Evolutionary conservation across 2,797 vertebrate genomes (phyloP).

Genomic region (Poecilia gillii): DNA sequence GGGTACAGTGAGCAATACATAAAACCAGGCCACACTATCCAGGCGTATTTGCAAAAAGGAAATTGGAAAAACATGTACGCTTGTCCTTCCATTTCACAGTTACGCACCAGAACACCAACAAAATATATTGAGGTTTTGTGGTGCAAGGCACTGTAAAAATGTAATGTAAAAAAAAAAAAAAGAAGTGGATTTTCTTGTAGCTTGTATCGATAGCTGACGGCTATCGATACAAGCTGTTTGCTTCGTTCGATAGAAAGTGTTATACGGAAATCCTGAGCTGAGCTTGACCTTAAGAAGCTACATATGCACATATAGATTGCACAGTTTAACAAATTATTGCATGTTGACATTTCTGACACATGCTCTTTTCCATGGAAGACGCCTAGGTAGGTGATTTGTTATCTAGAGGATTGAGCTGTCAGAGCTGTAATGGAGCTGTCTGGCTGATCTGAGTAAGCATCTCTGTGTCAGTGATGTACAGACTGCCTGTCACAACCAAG

Average conservation of each 20-base stretch:
- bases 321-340: slow-evolving; percentile 28
- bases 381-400: slow-evolving; percentile 42
- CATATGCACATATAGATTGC: background rate
- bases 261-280: background rate
- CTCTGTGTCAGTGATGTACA: slow-evolving; percentile 28
- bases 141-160: background rate
- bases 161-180: background rate
- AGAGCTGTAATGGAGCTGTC: slow-evolving; percentile 44
- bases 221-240: background rate
- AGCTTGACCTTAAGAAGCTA: background rate
- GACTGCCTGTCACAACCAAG: slow-evolving; percentile 22
- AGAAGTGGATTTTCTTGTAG: background rate
- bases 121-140: background rate
- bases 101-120: background rate
- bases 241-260: background rate
- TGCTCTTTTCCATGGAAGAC: slow-evolving; percentile 44
- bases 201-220: background rate
- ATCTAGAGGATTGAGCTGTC: slow-evolving; percentile 60
- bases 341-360: slow-evolving; percentile 52
- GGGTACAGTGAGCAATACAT: background rate
- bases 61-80: background rate
- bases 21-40: background rate
- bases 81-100: background rate
- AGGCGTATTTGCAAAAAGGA: background rate
- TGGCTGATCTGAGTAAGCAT: slow-evolving; percentile 38